Percentiles rank a stretch among this genome's conserved stretches.
Evolutionary conservation across 1,140 invertebrate genomes (phyloP).

Genomic region (Steinernema feltiae): DNA sequence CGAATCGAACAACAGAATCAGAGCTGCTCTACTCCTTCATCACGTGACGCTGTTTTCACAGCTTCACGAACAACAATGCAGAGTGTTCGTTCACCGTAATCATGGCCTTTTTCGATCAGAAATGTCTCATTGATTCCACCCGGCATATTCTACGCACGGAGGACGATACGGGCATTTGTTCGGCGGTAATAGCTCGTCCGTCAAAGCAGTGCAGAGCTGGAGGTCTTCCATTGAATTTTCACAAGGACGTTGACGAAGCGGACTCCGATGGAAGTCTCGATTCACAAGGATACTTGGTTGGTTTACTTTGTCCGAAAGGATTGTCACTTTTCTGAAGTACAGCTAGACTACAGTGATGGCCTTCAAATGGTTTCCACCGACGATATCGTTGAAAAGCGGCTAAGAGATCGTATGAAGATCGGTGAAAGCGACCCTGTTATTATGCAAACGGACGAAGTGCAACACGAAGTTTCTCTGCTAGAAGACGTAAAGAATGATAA

Average conservation of each 20-base stretch:
- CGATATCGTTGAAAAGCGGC: background rate
- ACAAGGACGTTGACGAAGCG: background rate
- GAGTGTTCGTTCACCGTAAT: background rate
- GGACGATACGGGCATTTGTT: background rate
- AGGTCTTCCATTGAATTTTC: background rate
- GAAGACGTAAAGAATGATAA: no score
- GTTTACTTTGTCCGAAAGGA: background rate
- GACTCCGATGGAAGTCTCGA: background rate
- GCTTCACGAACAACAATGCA: no score
- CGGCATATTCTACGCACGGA: background rate
- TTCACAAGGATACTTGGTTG: background rate
- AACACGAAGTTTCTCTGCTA: background rate
- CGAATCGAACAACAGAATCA: no score
- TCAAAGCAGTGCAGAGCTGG: background rate
- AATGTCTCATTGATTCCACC: background rate
- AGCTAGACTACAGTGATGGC: conserved; percentile 4
- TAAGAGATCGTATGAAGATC: background rate
- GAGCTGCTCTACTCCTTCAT: no score
- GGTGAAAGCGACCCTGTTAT: background rate
- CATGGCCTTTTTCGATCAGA: background rate
- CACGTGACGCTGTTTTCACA: no score
- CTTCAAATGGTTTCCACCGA: background rate
- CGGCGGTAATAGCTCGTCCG: background rate
- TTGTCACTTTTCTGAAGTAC: background rate
- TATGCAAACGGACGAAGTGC: background rate